Evolutionary conservation across 2,113 vertebrate species (phyloP), one percentile per base, ranked within the genome.

Genomic region (Hydropotes inermis): DNA sequence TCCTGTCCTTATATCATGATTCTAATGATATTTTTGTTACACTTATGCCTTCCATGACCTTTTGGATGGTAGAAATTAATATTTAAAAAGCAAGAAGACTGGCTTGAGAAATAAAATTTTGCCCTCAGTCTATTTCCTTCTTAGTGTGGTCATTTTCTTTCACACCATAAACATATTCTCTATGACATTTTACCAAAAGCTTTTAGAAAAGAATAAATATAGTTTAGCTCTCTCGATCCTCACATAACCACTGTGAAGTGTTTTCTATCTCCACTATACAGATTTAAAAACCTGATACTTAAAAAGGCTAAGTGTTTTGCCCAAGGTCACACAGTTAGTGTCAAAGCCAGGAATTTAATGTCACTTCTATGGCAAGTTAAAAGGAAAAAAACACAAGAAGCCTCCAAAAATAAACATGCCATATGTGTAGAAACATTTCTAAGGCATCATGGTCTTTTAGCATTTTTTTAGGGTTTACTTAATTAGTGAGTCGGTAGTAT

Each of bases 331-430:
- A 89, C 5, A 89, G n/a, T 86, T 50, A 91, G 85, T 86, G 43
- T 85, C 86, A 97, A 95, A 86, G 30, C 50, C 74, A 94, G 52
- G 54, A 95, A 94, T 84, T 92, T 58, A 96, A 64, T 83, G 74
- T 94, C 64, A 60, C 28, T 84, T 94, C 70, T 74, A 28, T 45
- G 36, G 70, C 19, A 92, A 55, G 43, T 92, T 61, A 60, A 90
- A n/a, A 50, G n/a, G 33, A 64, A 87, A 94, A 70, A 89, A 61
- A 55, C 28, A 87, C 28, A 82, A 84, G 50, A 54, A 87, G 25
- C 15, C 33, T 93, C 76, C 97, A 88, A 94, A 96, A 95, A 96
- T 92, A 94, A 90, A 57, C 23, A 25, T 57, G 14, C 36, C 39
- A 50, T 84, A 88, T 57, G 47, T 55, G 50, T 81, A 43, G 55